These are phyloP conservation scores for Calyptommatus sinebrachiatus DNA, from an alignment of 2,113 vertebrate genomes.

Conservation along the genomic window DNA sequence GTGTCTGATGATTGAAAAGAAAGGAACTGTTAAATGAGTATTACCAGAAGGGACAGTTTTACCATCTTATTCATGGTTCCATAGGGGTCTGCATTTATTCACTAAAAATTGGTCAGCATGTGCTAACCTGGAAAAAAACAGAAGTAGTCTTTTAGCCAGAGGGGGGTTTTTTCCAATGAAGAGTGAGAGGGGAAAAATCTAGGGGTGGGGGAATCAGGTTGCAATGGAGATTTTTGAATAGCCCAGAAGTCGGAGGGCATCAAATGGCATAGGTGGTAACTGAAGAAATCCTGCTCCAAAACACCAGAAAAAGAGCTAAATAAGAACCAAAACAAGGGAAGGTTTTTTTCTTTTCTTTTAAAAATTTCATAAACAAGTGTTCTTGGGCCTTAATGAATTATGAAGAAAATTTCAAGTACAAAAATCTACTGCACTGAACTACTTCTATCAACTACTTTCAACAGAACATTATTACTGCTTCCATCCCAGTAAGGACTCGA, in stretches of 20 bases:
- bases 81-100: not conserved
- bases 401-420: no score
- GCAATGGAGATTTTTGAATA: not conserved
- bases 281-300: conserved; percentile 3
- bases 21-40: not conserved
- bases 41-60: conserved; percentile 1
- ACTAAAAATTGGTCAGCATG: not conserved
- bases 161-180: not conserved
- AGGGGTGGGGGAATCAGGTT: not conserved
- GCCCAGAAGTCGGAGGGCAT: not conserved
- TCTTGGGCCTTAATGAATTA: not conserved
- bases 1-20: not conserved
- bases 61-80: not conserved
- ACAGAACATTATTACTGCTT: no score
- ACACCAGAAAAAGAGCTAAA: not conserved
- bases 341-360: not conserved
- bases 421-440: not conserved
- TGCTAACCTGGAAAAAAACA: not conserved
- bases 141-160: not conserved
- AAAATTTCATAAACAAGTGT: not conserved
- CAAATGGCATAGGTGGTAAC: not conserved
- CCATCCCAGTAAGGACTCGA: no score
- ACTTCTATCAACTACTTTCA: not conserved
- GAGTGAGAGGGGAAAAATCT: not conserved
- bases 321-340: not conserved